Percentiles rank a stretch among this genome's conserved stretches.
phyloP scores from a whole-genome alignment of 2,797 vertebrate genomes.

The Masticophis lateralis region DNA sequence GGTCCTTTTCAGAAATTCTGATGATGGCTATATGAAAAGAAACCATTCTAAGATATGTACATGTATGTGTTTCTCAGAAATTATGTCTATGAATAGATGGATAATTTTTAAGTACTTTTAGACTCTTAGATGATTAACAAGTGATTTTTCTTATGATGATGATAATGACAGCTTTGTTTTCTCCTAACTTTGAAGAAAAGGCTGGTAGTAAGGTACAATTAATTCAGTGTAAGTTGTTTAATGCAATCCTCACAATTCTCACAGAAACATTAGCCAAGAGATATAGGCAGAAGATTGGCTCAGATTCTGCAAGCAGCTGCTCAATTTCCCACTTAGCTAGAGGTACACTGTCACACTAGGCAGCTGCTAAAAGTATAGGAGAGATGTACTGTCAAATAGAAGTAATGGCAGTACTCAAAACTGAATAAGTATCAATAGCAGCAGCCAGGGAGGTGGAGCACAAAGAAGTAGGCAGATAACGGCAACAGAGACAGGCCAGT shows the following conservation, averaged over 20 bases:
- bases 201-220: conserved; percentile 53
- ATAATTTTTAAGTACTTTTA: conserved; percentile 54
- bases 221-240: conserved; percentile 57
- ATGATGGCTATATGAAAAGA: conserved; percentile 57
- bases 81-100: conserved; percentile 52
- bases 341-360: conserved; percentile 62
- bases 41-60: conserved; percentile 47
- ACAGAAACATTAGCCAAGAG: conserved; percentile 54
- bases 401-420: conserved; percentile 49
- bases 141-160: conserved; percentile 41
- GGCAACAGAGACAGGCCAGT: background rate
- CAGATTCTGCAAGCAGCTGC: conserved; percentile 55
- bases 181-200: conserved; percentile 37
- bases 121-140: conserved; percentile 50
- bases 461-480: background rate
- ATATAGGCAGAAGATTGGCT: conserved; percentile 63
- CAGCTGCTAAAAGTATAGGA: conserved; percentile 58
- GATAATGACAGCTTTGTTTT: conserved; percentile 29
- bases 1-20: conserved; percentile 50
- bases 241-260: conserved; percentile 52
- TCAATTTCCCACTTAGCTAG: conserved; percentile 59
- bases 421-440: conserved; percentile 15
- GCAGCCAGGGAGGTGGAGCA: background rate
- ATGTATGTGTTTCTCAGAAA: conserved; percentile 33
- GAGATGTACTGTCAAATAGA: conserved; percentile 45